Evolutionary conservation across 1,140 invertebrate genomes (phyloP).

Genomic region (Drosophila neocordata): DNA sequence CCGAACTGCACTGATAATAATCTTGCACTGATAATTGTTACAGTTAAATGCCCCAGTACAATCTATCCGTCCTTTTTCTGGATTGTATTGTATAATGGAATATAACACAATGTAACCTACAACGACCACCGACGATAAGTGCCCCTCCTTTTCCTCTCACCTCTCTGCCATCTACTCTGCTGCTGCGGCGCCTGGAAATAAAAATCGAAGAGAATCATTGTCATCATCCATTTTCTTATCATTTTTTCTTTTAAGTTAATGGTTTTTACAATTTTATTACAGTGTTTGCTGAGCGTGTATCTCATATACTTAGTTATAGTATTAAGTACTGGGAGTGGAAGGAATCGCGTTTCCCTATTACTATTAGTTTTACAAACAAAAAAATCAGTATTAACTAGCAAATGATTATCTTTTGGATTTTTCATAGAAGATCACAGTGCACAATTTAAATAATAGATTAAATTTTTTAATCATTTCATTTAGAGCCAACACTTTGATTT

Average conservation of each 20-base stretch:
- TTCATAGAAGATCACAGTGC: background rate
- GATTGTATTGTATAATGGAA: conserved; percentile 44
- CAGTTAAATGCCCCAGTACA: conserved; percentile 35
- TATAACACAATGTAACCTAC: conserved; percentile 28
- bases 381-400: background rate
- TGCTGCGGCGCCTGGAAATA: conserved; percentile 14
- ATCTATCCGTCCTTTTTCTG: background rate
- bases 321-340: background rate
- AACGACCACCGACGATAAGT: conserved; percentile 15
- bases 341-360: background rate
- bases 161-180: background rate
- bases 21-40: conserved; percentile 66
- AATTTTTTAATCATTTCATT: background rate
- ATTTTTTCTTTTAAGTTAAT: background rate
- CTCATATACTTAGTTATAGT: background rate
- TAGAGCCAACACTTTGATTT: no score
- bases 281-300: background rate
- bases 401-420: background rate
- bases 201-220: conserved; percentile 5
- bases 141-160: background rate
- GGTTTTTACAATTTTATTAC: conserved; percentile 1
- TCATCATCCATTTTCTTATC: background rate
- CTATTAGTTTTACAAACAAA: background rate
- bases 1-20: conserved; percentile 67
- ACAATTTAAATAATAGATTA: background rate